Evolutionary conservation across 2,113 vertebrate species (phyloP).

Genomic region (Bufo gargarizans): DNA sequence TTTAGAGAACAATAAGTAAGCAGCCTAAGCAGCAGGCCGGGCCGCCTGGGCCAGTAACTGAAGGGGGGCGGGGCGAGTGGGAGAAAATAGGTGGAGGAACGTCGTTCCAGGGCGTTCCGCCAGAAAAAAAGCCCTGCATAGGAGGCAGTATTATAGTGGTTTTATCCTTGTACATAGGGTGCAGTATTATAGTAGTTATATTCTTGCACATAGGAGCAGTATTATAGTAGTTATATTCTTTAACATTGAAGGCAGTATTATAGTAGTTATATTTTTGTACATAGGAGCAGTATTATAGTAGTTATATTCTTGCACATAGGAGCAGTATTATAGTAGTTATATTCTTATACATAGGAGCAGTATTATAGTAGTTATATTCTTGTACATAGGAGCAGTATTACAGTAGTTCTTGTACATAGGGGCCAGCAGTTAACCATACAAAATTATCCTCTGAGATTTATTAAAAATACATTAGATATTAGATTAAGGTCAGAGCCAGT

Average conservation of each 20-base stretch:
- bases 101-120: too few relatives aligned
- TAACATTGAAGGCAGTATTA: background rate
- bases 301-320: slow-evolving; percentile 2
- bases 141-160: background rate
- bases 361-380: slow-evolving; percentile 6
- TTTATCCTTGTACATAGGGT: background rate
- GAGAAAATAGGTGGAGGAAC: too few relatives aligned
- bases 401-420: slow-evolving; percentile 5
- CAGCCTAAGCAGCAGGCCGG: too few relatives aligned
- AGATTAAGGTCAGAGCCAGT: too few relatives aligned
- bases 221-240: background rate
- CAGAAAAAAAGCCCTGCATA: too few relatives aligned
- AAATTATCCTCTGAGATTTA: too few relatives aligned
- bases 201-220: background rate
- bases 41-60: too few relatives aligned
- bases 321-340: slow-evolving; percentile 1
- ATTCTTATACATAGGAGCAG: background rate
- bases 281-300: background rate
- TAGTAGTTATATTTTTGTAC: background rate
- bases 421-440: too few relatives aligned
- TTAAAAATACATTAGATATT: too few relatives aligned
- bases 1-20: too few relatives aligned
- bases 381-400: background rate
- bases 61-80: too few relatives aligned
- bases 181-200: slow-evolving; percentile 2